Evolutionary conservation across 2,797 vertebrate genomes (phyloP).

Genomic region (Enteromius unitaeniatus): DNA sequence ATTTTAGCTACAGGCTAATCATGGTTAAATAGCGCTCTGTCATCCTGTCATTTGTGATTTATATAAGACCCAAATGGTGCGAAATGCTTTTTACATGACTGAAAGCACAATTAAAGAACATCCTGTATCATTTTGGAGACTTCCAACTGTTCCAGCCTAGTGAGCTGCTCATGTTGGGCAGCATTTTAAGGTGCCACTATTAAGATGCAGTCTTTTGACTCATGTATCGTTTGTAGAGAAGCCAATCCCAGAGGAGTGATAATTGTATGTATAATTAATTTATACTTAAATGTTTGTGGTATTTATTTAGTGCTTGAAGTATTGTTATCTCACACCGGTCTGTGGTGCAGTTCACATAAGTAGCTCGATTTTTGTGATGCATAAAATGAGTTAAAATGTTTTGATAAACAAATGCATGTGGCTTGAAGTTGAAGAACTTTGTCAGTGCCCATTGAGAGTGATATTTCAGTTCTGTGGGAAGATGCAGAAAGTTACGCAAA

Average conservation of each 20-base stretch:
- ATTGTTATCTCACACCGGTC: background rate
- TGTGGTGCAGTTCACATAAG: background rate
- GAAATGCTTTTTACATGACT: background rate
- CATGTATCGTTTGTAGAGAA: background rate
- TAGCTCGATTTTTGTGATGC: background rate
- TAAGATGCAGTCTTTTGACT: background rate
- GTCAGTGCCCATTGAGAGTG: background rate
- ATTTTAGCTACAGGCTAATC: background rate
- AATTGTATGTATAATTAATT: background rate
- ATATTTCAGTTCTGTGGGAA: background rate
- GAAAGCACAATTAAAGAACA: background rate
- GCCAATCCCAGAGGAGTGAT: background rate
- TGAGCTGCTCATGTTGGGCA: background rate
- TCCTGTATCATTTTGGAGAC: background rate
- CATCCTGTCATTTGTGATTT: background rate
- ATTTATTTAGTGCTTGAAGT: background rate
- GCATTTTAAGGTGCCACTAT: background rate
- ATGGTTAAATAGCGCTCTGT: conserved; percentile 1
- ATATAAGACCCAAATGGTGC: background rate
- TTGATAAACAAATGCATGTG: background rate
- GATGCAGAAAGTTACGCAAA: background rate
- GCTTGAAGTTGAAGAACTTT: background rate
- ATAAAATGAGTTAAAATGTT: background rate
- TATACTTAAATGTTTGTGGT: background rate
- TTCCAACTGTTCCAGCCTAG: background rate